phyloP scores from a whole-genome alignment of 2,797 vertebrate species.

The Centroberyx gerrardi region DNA sequence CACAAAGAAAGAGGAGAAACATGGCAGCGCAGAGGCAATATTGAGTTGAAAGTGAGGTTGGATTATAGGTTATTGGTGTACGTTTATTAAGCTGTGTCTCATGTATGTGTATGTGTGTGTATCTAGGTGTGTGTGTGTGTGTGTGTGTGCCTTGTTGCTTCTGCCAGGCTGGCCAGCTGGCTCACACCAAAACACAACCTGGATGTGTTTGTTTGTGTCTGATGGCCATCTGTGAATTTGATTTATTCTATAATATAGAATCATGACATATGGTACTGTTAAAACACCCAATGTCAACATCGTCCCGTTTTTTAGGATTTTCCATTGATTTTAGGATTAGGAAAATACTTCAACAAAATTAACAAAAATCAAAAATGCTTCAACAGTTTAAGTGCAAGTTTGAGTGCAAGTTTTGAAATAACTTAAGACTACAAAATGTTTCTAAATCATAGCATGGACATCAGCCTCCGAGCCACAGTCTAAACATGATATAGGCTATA shows the following conservation, averaged over 20 bases:
- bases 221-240: conserved; percentile 73
- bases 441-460: not conserved
- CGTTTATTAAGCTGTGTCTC: not conserved
- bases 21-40: no score
- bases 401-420: not conserved
- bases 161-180: conserved; percentile 74
- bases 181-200: conserved; percentile 73
- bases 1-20: no score
- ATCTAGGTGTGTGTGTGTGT: conserved; percentile 40
- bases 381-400: not conserved
- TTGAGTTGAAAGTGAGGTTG: no score
- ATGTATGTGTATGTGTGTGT: not conserved
- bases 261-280: conserved; percentile 70
- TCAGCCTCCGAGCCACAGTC: no score
- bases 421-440: not conserved
- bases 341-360: not conserved
- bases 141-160: conserved; percentile 45
- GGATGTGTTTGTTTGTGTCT: conserved; percentile 73
- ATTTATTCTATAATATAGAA: conserved; percentile 70
- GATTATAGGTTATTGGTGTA: not conserved
- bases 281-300: conserved; percentile 52
- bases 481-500: no score
- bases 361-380: not conserved
- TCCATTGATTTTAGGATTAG: conserved; percentile 4
- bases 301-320: conserved; percentile 28